Evolutionary conservation across 2,888 invertebrate species (phyloP), one percentile per base, ranked within the genome.

Genomic region (Drosophila pegasa): DNA sequence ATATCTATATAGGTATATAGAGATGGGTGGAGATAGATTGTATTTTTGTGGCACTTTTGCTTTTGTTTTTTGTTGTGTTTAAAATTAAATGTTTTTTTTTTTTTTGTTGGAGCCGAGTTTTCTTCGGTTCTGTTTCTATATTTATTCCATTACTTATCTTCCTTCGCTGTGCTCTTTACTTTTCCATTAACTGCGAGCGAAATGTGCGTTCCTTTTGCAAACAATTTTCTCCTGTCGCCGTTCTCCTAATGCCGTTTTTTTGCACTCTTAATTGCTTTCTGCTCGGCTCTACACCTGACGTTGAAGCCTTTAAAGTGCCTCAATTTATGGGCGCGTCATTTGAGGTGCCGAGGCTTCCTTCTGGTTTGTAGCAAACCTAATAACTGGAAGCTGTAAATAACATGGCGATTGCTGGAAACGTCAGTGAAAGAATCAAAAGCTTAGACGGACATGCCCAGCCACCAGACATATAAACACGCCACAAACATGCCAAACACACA

Each of bases 351-450:
- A 25, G 57, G 63, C 64, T 72, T 43, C 43, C 60, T 72, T 43
- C 43, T 57, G 63, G 68, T 65, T 71, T 83, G 74, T 60, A 56
- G 66, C 71, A 65, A 83, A 76, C 66, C 71, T 65, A 68, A 82
- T 76, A 83, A 69, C 71, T 65, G 69, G 43, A 64, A 80, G 67
- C 65, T 61, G 69, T 68, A 70, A 60, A 63, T 73, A 79, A 80
- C 65, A 61, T 61, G 68, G 61, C 45, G 65, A 65, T 56, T 68
- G 12, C 56, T 54, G 52, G 50, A 64, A 64, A 50, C 18, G 60
- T 67, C 67, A 66, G 65, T 69, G 38, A 59, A 78, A 61, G 65
- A 60, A 66, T 54, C 64, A 54, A 35, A n/a, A 58, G 40, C 70
- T 54, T 40, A 57, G 66, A 37, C 50, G 47, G 56, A 47, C 51